Evolutionary conservation across 2,113 vertebrate genomes (phyloP), one percentile per base, ranked within the genome.

Genomic region (Malurus melanocephalus): DNA sequence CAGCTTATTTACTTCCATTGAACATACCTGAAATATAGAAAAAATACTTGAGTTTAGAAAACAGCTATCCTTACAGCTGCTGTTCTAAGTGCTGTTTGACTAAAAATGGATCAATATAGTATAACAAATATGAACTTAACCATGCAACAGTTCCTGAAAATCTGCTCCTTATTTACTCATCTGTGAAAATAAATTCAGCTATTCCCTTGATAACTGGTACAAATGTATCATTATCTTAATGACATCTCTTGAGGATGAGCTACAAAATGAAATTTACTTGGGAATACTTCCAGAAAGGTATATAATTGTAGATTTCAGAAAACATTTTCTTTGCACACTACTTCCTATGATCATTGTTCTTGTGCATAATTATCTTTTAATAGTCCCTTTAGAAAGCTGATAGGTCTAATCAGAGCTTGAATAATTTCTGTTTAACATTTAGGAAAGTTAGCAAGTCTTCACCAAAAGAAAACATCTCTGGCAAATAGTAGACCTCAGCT

Each of bases 361-460:
- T 72, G 17, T 43, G 49, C 0, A 1, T 84, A 89, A 84, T 87
- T 57, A 51, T 33, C 4, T 64, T 87, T 89, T 66, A 87, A 87
- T 16, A 80, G 18, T 62, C 52, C 32, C 38, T 80, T 89, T 82
- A 78, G 67, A 85, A 93, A 75, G 51, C 11, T 35, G 56, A 82
- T 28, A 90, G 51, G 30, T 38, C 46, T 81, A 92, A 85, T 49
- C 83, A 93, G 87, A 71, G 5, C 61, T 87, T 85, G 52, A 40
- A 65, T 82, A 84, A 93, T 87, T 92, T 89, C 57, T 77, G 38
- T 84, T 93, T 89, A 80, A 89, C 76, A 48, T 89, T 74, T 89
- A 84, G 69, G 20, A 60, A 91, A 80, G 40, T 75, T 75, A 81
- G n/a, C 30, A 81, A 68, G 56, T 64, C 52, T 74, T 62, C 86